Base-by-base conservation (phyloP, 2,888 invertebrate genomes). In the Meganola albula region DNA sequence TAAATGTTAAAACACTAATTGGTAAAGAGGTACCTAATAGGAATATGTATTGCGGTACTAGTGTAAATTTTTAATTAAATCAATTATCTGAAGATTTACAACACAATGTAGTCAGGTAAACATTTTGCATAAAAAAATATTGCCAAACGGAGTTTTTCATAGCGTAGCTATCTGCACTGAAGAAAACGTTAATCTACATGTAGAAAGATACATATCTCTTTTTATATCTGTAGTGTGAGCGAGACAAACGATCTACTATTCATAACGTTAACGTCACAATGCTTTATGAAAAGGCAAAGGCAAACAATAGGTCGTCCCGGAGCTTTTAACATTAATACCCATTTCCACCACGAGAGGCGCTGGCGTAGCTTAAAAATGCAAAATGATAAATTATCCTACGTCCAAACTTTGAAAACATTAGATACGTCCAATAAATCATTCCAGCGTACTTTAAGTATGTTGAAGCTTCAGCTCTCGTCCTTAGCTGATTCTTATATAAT, bases 261-360 rank as follows among this genome's bases (percentile, higher is more conserved):
- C 48, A 46, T 45, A 53, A 53, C 53, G 54, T 53, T 52, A 58
- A 57, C 47, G 58, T 57, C 57, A 53, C n/a, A n/a, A 40, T 37
- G 32, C 39, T 35, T 48, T n/a, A n/a, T n/a, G n/a, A n/a, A n/a
- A n/a, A 49, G 45, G 36, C 41, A 44, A 51, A 45, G 32, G 42
- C 44, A 51, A 50, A 53, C 49, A 54, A 56, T 45, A 52, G 48
- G 47, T 35, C 42, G 43, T 28, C 31, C 26, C 23, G 43, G 26
- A 58, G 56, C 55, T 64, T 58, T 54, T 44, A 40, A 37, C 34
- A 12, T 24, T 39, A 56, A 53, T 63, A 47, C 46, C 27, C 5
- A 33, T 60, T 61, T 58, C 49, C 65, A 54, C 60, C 67, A 34
- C 46, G n/a, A 31, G 55, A 14, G 50, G 65, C 63, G 61, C 58